Conservation (phyloP, 1,140 invertebrate species). For the Tribolium madens region DNA sequence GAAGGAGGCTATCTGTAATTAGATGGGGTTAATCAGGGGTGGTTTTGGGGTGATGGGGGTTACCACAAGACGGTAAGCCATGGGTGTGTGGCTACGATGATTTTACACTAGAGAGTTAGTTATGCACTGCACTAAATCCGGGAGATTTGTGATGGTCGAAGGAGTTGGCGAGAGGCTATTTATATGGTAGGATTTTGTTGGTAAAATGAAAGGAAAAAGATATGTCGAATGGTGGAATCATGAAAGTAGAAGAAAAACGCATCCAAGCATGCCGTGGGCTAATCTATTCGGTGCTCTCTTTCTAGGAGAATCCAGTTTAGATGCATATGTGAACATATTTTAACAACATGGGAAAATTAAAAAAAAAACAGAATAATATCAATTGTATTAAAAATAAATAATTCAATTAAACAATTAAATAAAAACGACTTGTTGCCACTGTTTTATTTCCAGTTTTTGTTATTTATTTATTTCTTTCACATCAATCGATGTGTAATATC, state of each 20-base stretch:
- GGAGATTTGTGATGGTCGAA: constrained; percentile 53
- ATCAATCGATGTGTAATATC: not conserved
- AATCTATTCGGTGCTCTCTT: constrained; percentile 35
- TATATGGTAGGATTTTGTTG: constrained; percentile 58
- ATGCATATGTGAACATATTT: not conserved
- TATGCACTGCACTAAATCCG: constrained; percentile 58
- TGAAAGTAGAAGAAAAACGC: constrained; percentile 61
- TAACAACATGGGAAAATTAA: too few relatives aligned
- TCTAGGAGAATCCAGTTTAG: not conserved
- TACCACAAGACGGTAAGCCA: constrained; percentile 59
- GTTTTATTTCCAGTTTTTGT: too few relatives aligned
- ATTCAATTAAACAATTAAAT: too few relatives aligned
- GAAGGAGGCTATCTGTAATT: constrained; percentile 58
- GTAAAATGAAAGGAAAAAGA: constrained; percentile 59
- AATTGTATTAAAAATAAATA: too few relatives aligned
- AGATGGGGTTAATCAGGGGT: not conserved
- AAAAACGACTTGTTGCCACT: too few relatives aligned
- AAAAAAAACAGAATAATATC: too few relatives aligned
- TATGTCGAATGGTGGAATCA: constrained; percentile 48
- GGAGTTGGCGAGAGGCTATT: constrained; percentile 53
- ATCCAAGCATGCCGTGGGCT: constrained; percentile 51
- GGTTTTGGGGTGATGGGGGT: not conserved
- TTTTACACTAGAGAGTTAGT: constrained; percentile 41
- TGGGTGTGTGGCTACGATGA: constrained; percentile 52
- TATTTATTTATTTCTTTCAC: too few relatives aligned